These are phyloP conservation scores for Maniola hyperantus DNA, from an alignment of 2,888 invertebrate genomes.

Conservation along the genomic window DNA sequence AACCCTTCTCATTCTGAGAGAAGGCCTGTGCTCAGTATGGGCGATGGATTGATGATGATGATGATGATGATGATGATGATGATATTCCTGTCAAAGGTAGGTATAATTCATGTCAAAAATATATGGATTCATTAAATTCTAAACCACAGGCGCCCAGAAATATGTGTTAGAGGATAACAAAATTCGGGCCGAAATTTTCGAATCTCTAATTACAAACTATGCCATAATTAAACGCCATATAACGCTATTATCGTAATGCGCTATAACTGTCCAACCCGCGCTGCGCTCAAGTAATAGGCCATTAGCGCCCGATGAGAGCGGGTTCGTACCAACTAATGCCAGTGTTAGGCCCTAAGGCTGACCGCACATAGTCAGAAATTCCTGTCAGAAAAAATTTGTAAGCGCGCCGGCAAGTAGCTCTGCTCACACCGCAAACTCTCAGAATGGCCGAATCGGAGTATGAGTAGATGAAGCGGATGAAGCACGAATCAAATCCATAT, in stretches of 20 bases:
- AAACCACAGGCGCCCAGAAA: background rate
- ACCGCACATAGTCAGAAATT: background rate
- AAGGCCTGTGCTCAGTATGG: too few species aligned
- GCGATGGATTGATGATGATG: too few species aligned
- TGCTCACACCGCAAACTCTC: too few species aligned
- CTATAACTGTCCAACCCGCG: constrained; percentile 4
- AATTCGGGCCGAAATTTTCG: constrained; percentile 1
- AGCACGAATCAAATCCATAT: too few species aligned
- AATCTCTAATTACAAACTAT: constrained; percentile 9
- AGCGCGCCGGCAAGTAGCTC: too few species aligned
- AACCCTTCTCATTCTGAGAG: too few species aligned
- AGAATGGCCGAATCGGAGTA: too few species aligned
- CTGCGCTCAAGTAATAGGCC: constrained; percentile 12
- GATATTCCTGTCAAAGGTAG: too few species aligned
- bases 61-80: too few species aligned
- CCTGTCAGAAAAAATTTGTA: too few species aligned
- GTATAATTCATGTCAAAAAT: background rate
- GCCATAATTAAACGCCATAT: constrained; percentile 12
- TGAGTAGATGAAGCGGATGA: too few species aligned
- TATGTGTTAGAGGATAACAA: background rate
- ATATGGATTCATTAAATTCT: background rate
- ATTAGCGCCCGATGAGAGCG: constrained; percentile 8
- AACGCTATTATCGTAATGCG: constrained; percentile 15
- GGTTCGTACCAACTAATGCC: background rate
- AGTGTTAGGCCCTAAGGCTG: background rate